phyloP scores from a whole-genome alignment of 92 coral and sea anemone species.

The Chrysogorgia sp. region DNA sequence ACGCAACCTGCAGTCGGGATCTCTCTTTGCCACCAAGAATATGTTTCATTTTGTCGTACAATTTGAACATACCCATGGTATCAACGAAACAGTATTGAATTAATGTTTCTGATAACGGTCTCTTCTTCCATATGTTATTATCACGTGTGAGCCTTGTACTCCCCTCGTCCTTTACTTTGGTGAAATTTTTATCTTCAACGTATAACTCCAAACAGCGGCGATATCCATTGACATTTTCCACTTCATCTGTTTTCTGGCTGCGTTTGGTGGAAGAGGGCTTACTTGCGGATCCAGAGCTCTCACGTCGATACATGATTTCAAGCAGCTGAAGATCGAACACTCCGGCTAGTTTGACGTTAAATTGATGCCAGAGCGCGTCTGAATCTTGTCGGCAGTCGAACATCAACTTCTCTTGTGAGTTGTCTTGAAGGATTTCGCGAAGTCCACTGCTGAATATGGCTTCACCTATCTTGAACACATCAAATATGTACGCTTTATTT shows the following conservation, averaged over 20 bases:
- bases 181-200: constrained; percentile 62
- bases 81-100: constrained; percentile 73
- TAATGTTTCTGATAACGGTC: constrained; percentile 63
- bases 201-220: constrained; percentile 74
- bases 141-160: constrained; percentile 28
- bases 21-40: constrained; percentile 55
- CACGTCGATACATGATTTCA: constrained; percentile 76
- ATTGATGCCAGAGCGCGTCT: constrained; percentile 76
- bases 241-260: constrained; percentile 34
- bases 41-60: constrained; percentile 72
- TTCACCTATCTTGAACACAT: constrained; percentile 64
- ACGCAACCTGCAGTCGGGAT: constrained; percentile 70
- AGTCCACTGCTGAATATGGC: constrained; percentile 64
- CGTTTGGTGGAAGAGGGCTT: constrained; percentile 14
- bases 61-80: constrained; percentile 63
- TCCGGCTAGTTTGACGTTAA: constrained; percentile 63
- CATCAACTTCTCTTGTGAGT: constrained; percentile 67
- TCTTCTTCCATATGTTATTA: constrained; percentile 50
- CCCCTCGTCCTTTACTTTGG: constrained; percentile 60
- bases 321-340: constrained; percentile 79
- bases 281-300: constrained; percentile 36
- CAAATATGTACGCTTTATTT: constrained; percentile 70
- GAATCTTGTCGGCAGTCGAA: constrained; percentile 86
- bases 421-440: constrained; percentile 72
- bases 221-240: constrained; percentile 67